Evolutionary conservation across 1,140 invertebrate genomes (phyloP).

Genomic region (Asbolus verrucosus): DNA sequence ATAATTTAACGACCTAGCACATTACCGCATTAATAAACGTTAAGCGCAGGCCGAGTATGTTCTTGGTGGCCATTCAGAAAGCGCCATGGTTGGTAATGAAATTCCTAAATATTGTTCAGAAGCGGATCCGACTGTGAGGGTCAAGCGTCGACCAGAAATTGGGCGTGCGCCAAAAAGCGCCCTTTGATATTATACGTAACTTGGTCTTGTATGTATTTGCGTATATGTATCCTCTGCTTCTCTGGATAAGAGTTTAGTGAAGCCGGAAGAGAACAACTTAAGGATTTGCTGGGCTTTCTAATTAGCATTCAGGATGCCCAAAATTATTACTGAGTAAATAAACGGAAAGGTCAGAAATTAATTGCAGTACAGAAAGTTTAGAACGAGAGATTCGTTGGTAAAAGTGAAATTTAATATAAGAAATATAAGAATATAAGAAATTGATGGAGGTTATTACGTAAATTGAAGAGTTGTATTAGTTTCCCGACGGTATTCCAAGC

Average conservation of each 20-base stretch:
- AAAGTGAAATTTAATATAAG: background rate
- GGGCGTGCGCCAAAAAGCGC: conserved; percentile 32
- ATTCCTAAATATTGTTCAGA: conserved; percentile 45
- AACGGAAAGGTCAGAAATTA: conserved; percentile 31
- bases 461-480: conserved; percentile 29
- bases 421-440: conserved; percentile 7
- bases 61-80: conserved; percentile 34
- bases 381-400: background rate
- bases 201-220: background rate
- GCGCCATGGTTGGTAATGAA: conserved; percentile 41
- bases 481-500: conserved; percentile 42
- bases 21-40: conserved; percentile 42
- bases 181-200: conserved; percentile 9
- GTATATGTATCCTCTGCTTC: background rate
- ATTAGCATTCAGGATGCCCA: conserved; percentile 13
- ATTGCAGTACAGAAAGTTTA: conserved; percentile 7
- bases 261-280: conserved; percentile 18
- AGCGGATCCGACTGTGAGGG: conserved; percentile 28
- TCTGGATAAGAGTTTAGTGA: background rate
- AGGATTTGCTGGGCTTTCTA: conserved; percentile 12
- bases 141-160: conserved; percentile 20
- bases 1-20: conserved; percentile 42
- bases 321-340: conserved; percentile 22
- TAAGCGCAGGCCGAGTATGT: conserved; percentile 34
- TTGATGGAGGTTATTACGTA: conserved; percentile 22